Evolutionary conservation across 2,797 vertebrate genomes (phyloP).

Genomic region (Siniperca obscura): DNA sequence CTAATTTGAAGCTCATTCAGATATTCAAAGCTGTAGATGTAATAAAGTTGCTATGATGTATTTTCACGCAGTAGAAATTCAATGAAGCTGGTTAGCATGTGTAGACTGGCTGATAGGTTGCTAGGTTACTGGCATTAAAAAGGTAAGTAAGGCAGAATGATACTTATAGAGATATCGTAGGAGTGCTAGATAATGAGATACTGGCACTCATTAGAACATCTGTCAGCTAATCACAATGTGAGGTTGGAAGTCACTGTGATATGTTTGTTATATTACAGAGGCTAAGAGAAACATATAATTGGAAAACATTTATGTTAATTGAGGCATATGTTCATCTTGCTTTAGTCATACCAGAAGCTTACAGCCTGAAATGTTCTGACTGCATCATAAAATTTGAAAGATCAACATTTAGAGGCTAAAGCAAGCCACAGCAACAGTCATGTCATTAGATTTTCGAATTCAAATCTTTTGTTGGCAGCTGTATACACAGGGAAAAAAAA

Average conservation of each 20-base stretch:
- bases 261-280: background rate
- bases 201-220: conserved; percentile 15
- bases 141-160: conserved; percentile 24
- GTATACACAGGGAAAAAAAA: background rate
- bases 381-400: background rate
- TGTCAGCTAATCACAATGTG: background rate
- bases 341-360: background rate
- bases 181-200: conserved; percentile 1
- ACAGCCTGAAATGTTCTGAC: background rate
- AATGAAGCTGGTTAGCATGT: background rate
- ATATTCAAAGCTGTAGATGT: background rate
- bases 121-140: conserved; percentile 29
- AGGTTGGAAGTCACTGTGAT: background rate
- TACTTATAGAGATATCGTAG: background rate
- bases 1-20: conserved; percentile 20
- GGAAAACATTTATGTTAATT: background rate
- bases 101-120: conserved; percentile 20
- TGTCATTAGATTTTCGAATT: background rate
- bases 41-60: conserved; percentile 12
- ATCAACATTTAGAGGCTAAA: background rate
- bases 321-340: background rate
- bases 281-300: background rate
- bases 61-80: background rate
- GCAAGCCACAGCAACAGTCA: background rate
- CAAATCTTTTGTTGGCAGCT: too few species aligned